Conservation (phyloP, 2,113 vertebrate species). For the Tachysurus fulvidraco region DNA sequence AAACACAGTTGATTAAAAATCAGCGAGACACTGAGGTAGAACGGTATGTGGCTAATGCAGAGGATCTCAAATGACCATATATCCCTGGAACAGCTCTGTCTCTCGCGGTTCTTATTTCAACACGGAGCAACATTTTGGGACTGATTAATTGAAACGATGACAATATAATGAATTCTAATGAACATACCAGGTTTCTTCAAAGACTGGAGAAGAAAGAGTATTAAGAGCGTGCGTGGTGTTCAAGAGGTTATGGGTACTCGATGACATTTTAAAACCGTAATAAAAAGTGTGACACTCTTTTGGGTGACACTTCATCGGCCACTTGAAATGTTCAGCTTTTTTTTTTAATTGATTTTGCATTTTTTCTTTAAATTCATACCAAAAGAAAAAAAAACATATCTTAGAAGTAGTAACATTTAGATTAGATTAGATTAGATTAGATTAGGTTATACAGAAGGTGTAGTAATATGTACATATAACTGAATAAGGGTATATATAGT, state of each 20-base stretch:
- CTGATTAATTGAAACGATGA: slow-evolving; percentile 52
- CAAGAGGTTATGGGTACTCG: slow-evolving; percentile 12
- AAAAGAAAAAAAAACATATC: neutral
- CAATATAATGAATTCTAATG: slow-evolving; percentile 51
- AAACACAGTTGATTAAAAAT: slow-evolving; percentile 60
- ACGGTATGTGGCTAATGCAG: slow-evolving; percentile 46
- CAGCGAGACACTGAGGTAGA: slow-evolving; percentile 53
- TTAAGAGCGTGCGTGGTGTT: neutral
- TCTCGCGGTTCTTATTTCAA: slow-evolving; percentile 38
- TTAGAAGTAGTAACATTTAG: neutral
- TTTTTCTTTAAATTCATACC: neutral
- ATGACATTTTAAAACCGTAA: slow-evolving; percentile 18
- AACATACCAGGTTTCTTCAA: slow-evolving; percentile 25
- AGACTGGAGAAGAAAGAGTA: slow-evolving; percentile 12
- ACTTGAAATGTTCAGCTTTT: neutral
- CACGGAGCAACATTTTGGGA: slow-evolving; percentile 29
- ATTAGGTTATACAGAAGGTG: too few relatives aligned
- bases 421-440: too few relatives aligned
- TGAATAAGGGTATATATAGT: too few relatives aligned
- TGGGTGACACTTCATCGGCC: neutral
- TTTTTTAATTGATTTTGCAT: neutral
- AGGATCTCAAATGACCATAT: slow-evolving; percentile 44
- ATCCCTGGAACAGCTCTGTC: slow-evolving; percentile 24
- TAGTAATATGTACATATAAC: too few relatives aligned
- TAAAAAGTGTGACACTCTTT: slow-evolving; percentile 4